Evolutionary conservation across 1,140 invertebrate species (phyloP).

Genomic region (Vanessa tameamea): DNA sequence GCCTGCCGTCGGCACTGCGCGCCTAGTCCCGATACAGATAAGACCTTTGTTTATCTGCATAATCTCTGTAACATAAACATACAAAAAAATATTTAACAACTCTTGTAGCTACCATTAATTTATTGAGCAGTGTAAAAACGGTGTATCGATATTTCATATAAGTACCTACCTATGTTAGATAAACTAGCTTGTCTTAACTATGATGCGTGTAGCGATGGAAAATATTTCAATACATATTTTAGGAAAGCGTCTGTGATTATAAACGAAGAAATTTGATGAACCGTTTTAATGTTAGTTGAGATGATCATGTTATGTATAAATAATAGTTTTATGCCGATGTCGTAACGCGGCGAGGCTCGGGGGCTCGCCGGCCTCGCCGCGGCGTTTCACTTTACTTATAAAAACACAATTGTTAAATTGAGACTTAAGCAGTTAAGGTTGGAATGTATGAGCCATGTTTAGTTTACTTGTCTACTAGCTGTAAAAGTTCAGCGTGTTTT

Average conservation of each 20-base stretch:
- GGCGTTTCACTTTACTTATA: constrained; percentile 42
- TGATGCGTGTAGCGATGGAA: constrained; percentile 61
- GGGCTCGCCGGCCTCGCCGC: constrained; percentile 27
- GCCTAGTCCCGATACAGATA: constrained; percentile 77
- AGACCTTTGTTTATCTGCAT: constrained; percentile 72
- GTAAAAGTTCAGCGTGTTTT: not conserved
- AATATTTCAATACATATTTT: constrained; percentile 76
- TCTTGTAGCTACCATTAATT: constrained; percentile 75
- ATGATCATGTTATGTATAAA: constrained; percentile 62
- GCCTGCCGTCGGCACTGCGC: constrained; percentile 61
- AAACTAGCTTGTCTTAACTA: constrained; percentile 66
- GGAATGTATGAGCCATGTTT: constrained; percentile 41
- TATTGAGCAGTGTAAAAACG: constrained; percentile 66
- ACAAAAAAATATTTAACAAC: constrained; percentile 60
- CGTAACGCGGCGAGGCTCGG: not conserved
- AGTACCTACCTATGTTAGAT: constrained; percentile 56
- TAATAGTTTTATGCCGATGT: constrained; percentile 44
- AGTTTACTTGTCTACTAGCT: constrained; percentile 28
- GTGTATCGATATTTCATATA: constrained; percentile 60
- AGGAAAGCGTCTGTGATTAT: constrained; percentile 80
- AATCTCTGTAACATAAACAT: constrained; percentile 70
- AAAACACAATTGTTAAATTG: constrained; percentile 32
- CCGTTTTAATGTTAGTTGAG: constrained; percentile 70
- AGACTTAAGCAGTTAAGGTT: constrained; percentile 48
- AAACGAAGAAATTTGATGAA: constrained; percentile 76